A percentile compares a stretch with the other conserved stretches of the same genome.
Conservation (phyloP, 2,888 invertebrate species). For the Ptychoptera contaminata region DNA sequence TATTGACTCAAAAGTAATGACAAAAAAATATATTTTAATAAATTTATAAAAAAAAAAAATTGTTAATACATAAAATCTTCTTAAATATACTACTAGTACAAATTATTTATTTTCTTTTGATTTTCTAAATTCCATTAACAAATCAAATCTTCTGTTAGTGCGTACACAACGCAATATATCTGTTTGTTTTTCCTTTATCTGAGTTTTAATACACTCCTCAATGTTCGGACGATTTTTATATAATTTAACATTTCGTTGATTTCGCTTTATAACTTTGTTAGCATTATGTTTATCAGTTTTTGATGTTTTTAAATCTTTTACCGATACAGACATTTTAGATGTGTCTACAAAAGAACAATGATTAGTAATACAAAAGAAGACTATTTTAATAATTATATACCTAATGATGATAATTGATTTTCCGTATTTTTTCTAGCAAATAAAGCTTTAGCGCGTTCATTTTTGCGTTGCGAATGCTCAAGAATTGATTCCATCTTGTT, state of each 20-base stretch:
- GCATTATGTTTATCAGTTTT: slow-evolving; percentile 1
- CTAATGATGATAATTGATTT: neutral
- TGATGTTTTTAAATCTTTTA: neutral
- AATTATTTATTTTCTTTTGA: neutral
- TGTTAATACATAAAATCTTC: neutral
- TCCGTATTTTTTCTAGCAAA: neutral
- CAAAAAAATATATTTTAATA: neutral
- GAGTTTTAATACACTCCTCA: slow-evolving; percentile 1
- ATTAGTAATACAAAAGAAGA: too few relatives aligned
- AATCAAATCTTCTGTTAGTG: slow-evolving; percentile 53
- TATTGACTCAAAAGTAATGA: neutral
- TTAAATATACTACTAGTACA: neutral
- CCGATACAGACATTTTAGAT: neutral
- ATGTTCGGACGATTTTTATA: slow-evolving; percentile 18
- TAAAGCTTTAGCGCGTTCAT: neutral
- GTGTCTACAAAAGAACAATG: neutral
- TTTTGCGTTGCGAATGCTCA: slow-evolving; percentile 34
- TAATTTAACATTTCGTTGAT: slow-evolving; percentile 22
- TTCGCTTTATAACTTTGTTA: slow-evolving; percentile 18
- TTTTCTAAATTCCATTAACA: slow-evolving; percentile 51
- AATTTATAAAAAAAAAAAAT: neutral
- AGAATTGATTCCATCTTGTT: slow-evolving; percentile 50
- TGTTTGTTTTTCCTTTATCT: slow-evolving; percentile 9
- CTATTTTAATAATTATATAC: too few relatives aligned
- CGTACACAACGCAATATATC: slow-evolving; percentile 44